Evolutionary conservation across 2,113 vertebrate species (phyloP).

Genomic region (Alexandromys fortis): DNA sequence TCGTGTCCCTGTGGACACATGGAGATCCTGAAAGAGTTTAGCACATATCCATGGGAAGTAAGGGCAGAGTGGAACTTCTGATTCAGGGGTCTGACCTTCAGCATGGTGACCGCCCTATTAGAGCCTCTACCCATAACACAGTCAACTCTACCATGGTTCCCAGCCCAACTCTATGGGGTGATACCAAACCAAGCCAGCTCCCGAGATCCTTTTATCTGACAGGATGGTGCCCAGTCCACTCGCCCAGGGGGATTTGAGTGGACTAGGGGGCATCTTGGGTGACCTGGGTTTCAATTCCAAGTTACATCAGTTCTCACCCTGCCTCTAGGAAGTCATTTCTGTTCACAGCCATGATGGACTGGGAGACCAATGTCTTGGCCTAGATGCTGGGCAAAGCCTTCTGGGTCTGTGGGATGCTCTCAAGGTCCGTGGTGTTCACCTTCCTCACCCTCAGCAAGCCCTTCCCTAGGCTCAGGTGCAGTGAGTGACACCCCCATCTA

Average conservation of each 20-base stretch:
- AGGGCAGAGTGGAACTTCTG: neutral
- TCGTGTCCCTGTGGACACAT: neutral
- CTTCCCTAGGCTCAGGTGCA: neutral
- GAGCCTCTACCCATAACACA: no score
- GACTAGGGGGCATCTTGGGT: accelerated
- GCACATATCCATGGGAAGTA: no score
- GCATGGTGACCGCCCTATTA: neutral
- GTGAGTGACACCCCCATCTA: neutral
- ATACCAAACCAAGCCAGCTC: neutral
- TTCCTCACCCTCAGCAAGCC: no score
- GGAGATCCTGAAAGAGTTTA: neutral
- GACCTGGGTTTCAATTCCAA: neutral
- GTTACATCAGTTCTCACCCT: neutral
- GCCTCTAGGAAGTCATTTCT: accelerated
- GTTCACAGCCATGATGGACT: no score
- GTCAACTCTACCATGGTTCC: accelerated
- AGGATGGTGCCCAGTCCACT: accelerated
- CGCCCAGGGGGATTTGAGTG: neutral
- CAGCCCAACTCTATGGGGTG: neutral
- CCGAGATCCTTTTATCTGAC: neutral
- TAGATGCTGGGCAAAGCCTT: accelerated
- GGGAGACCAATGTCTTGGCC: neutral
- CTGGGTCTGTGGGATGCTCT: neutral
- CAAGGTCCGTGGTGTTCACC: accelerated
- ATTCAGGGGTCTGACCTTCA: neutral